Conservation (phyloP, 2,113 vertebrate genomes). For the Corythornis cristatus region DNA sequence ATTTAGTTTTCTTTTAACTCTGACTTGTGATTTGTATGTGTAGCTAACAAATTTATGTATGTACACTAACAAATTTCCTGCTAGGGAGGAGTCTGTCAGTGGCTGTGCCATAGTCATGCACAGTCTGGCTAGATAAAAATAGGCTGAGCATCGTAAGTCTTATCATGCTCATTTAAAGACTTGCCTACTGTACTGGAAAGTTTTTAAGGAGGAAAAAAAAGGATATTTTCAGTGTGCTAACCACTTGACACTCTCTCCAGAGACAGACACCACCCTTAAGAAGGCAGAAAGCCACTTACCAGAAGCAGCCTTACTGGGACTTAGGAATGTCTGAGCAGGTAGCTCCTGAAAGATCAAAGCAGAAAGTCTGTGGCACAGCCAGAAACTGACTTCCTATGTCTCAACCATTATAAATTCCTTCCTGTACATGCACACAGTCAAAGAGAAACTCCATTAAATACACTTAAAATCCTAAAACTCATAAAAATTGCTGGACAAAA, state of each 20-base stretch:
- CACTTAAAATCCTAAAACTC: neutral
- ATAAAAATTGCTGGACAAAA: neutral
- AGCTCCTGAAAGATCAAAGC: neutral
- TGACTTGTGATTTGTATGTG: neutral
- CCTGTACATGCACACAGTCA: neutral
- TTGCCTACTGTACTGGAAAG: neutral
- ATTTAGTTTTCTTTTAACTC: neutral
- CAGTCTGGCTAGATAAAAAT: neutral
- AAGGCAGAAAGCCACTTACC: neutral
- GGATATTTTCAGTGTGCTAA: neutral
- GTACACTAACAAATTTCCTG: neutral
- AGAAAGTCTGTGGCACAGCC: neutral
- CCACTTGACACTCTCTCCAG: fast-evolving
- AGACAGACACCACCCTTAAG: neutral
- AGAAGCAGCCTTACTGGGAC: neutral
- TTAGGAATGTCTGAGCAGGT: neutral
- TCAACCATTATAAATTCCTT: constrained; percentile 1
- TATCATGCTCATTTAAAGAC: neutral
- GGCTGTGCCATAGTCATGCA: neutral
- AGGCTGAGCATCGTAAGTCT: neutral
- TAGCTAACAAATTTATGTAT: neutral
- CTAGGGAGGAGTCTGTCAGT: neutral
- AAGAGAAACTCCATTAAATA: neutral
- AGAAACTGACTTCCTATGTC: neutral
- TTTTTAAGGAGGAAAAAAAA: neutral